Evolutionary conservation across 2,797 vertebrate species (phyloP).

Genomic region (Buphagus erythrorhynchus): DNA sequence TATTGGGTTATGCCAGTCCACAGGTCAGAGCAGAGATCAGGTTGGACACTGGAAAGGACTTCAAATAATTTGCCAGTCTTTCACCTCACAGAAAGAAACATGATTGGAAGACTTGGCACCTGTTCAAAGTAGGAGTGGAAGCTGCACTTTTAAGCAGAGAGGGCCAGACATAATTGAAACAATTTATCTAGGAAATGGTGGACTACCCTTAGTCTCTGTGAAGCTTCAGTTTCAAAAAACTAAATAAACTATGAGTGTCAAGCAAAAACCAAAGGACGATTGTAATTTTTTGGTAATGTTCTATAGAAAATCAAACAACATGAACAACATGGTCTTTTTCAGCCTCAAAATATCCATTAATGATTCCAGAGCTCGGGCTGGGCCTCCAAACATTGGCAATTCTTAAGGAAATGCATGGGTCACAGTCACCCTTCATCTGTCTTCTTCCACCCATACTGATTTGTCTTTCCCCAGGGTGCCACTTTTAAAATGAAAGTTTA

Average conservation of each 20-base stretch:
- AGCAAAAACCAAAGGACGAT: not conserved
- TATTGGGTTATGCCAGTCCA: not conserved
- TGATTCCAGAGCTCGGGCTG: not conserved
- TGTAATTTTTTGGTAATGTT: not conserved
- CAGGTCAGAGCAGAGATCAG: not conserved
- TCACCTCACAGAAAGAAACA: not conserved
- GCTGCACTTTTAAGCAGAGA: not conserved
- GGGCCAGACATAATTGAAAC: not conserved
- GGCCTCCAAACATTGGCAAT: slow-evolving; percentile 26
- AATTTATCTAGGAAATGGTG: not conserved
- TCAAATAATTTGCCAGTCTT: not conserved
- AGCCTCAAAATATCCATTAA: not conserved
- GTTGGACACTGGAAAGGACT: not conserved
- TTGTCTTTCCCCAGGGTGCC: not conserved
- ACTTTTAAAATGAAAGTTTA: not conserved
- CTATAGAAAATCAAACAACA: not conserved
- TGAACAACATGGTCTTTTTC: not conserved
- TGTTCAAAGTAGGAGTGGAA: not conserved
- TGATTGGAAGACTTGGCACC: not conserved
- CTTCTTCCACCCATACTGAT: not conserved
- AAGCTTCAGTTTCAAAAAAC: not conserved
- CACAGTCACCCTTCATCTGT: not conserved
- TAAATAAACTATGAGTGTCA: not conserved
- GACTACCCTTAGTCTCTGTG: not conserved
- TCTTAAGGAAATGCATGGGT: not conserved